These are phyloP conservation scores for Hypomecis punctinalis DNA, from an alignment of 2,888 invertebrate genomes.

Conservation along the genomic window DNA sequence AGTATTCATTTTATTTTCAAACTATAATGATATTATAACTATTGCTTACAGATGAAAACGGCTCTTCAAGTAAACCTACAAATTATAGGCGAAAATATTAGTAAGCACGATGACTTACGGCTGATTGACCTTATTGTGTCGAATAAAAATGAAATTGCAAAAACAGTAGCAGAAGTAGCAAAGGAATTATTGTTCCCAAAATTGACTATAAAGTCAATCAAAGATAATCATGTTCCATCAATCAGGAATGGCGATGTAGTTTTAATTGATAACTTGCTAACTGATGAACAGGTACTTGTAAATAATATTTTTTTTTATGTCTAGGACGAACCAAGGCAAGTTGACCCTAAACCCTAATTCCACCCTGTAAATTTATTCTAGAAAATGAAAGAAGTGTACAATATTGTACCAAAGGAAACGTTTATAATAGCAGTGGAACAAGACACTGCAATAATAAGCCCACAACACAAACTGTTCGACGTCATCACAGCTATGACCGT, in stretches of 20 bases:
- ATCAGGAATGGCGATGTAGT: too few species aligned
- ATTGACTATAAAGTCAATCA: conserved; percentile 34
- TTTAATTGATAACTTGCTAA: too few species aligned
- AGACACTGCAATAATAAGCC: conserved; percentile 46
- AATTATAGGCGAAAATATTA: conserved; percentile 56
- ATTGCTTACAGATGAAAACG: conserved; percentile 50
- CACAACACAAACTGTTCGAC: conserved; percentile 49
- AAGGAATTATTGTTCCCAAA: conserved; percentile 30
- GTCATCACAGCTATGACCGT: conserved; percentile 57
- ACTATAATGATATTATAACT: neutral
- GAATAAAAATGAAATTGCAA: conserved; percentile 37
- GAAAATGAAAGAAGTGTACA: conserved; percentile 54
- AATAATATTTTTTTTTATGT: too few species aligned
- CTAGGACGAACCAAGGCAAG: too few species aligned
- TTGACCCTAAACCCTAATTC: too few species aligned
- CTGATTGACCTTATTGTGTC: conserved; percentile 48
- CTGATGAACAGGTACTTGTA: too few species aligned
- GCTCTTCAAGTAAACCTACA: conserved; percentile 58
- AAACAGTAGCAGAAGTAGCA: conserved; percentile 45
- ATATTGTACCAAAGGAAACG: conserved; percentile 45
- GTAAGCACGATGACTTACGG: conserved; percentile 39
- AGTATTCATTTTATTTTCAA: neutral
- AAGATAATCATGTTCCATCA: conserved; percentile 25
- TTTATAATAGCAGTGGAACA: conserved; percentile 58
- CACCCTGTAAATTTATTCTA: conserved; percentile 40